These are phyloP conservation scores for Gephyroberyx darwinii DNA, from an alignment of 2,797 vertebrate genomes.

Conservation along the genomic window DNA sequence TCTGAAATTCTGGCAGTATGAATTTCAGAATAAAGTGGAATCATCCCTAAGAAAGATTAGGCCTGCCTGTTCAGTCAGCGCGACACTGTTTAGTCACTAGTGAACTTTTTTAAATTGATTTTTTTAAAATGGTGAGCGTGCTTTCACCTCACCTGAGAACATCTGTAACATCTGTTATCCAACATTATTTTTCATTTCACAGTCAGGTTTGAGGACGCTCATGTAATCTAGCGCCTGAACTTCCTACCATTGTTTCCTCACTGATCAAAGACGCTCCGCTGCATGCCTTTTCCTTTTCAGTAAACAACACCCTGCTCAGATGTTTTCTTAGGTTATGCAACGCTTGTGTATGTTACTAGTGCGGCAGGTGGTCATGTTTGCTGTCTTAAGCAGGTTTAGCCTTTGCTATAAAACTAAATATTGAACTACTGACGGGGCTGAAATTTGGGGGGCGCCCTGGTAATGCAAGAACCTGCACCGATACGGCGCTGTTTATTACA, in stretches of 20 bases:
- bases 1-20: background rate
- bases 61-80: too few species aligned
- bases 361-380: conserved; percentile 40
- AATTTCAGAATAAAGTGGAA: too few species aligned
- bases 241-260: conserved; percentile 9
- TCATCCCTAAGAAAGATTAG: too few species aligned
- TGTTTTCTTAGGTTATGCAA: conserved; percentile 68
- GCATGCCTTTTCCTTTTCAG: conserved; percentile 10
- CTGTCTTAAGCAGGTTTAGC: conserved; percentile 20
- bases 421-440: background rate
- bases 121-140: too few species aligned
- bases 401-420: background rate
- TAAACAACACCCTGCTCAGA: conserved; percentile 50
- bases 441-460: background rate
- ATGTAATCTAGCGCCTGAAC: background rate
- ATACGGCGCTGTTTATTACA: too few species aligned
- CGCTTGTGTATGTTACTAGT: background rate
- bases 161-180: background rate
- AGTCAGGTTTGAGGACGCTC: background rate
- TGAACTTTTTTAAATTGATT: background rate
- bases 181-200: background rate
- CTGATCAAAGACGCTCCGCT: conserved; percentile 23
- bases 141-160: too few species aligned
- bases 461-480: background rate
- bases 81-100: background rate